Percentiles rank a stretch among this genome's conserved stretches.
phyloP scores from a whole-genome alignment of 1,140 invertebrate species.

The Drosophila melanogaster region DNA sequence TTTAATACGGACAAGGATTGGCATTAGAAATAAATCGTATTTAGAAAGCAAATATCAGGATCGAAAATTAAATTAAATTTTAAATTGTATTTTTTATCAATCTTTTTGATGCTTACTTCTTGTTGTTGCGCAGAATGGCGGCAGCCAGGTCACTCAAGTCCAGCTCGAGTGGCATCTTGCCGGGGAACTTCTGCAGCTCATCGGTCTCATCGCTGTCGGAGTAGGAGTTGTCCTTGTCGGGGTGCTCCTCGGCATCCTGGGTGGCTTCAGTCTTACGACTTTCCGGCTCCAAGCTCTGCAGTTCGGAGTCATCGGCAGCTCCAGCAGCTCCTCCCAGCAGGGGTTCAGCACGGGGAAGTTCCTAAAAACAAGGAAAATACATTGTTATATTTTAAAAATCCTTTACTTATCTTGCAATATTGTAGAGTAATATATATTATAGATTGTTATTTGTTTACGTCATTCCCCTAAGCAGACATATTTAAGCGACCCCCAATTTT shows the following conservation, averaged over 20 bases:
- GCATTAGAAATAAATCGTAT: no score
- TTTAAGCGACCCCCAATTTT: conserved; percentile 1
- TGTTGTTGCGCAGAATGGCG: conserved; percentile 90
- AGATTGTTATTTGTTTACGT: neutral
- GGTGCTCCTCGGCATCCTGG: conserved; percentile 39
- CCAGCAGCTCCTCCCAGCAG: conserved; percentile 68
- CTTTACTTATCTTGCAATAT: no score
- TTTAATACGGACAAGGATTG: neutral
- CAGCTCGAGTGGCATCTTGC: conserved; percentile 91
- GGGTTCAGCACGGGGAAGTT: conserved; percentile 82
- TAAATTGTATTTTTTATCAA: neutral
- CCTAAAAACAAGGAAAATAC: conserved; percentile 40
- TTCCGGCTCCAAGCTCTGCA: conserved; percentile 73
- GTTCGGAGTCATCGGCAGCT: conserved; percentile 61
- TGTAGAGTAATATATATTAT: neutral
- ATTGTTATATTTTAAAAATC: neutral
- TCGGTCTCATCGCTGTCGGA: conserved; percentile 85
- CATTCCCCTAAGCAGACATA: neutral
- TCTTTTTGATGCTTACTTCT: conserved; percentile 85
- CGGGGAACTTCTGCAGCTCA: conserved; percentile 87
- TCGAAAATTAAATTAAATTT: no score
- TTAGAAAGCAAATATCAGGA: no score
- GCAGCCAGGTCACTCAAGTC: conserved; percentile 92
- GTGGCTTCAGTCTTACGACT: conserved; percentile 58
- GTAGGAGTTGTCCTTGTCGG: conserved; percentile 73